Conservation (phyloP, 2,113 vertebrate species). For the Rhinopithecus roxellana region DNA sequence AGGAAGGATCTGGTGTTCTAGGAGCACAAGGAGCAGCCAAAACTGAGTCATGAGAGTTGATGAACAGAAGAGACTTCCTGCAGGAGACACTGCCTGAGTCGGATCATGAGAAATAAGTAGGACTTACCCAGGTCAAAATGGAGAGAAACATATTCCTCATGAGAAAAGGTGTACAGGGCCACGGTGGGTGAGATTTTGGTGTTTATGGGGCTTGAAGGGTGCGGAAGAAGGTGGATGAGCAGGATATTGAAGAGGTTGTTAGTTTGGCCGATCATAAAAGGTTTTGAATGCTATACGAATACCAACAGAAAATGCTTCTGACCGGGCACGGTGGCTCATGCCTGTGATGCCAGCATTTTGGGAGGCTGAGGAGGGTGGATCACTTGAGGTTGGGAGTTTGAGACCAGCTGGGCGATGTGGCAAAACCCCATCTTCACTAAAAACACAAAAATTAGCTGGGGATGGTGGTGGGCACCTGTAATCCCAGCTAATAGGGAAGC, state of each 20-base stretch:
- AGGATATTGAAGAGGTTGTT: background rate
- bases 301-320: background rate
- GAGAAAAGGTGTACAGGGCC: background rate
- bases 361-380: accelerated
- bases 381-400: too few species aligned
- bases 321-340: too few species aligned
- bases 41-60: background rate
- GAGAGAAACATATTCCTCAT: background rate
- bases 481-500: too few species aligned
- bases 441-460: too few species aligned
- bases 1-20: background rate
- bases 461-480: too few species aligned
- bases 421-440: too few species aligned
- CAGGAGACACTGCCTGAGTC: background rate
- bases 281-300: background rate
- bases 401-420: too few species aligned
- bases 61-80: background rate
- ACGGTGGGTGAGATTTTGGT: background rate
- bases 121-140: background rate
- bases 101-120: background rate
- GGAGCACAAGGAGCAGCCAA: background rate
- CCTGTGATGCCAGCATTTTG: too few species aligned
- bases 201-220: background rate
- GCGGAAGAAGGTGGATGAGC: background rate
- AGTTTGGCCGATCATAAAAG: background rate